Base-by-base conservation (phyloP, 2,797 vertebrate genomes). In the Falco berigora region DNA sequence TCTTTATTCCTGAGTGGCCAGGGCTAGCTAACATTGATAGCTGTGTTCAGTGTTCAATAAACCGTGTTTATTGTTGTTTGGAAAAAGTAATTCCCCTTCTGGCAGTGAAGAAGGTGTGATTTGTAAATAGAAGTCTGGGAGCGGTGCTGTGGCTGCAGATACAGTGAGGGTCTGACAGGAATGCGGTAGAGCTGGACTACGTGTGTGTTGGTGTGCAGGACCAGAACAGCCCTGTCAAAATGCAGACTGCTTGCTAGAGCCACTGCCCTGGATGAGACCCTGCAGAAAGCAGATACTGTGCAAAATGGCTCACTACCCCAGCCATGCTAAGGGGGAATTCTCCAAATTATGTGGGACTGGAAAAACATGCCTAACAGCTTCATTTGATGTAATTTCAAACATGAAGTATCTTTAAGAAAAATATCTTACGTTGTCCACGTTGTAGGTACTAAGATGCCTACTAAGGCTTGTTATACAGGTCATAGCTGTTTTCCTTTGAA, bases 81-180 rank as follows among this genome's bases (percentile, higher is more conserved):
- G 47, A 75, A 88, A 83, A 95, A 83, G 61, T 80, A 90, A 90
- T 92, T 95, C 79, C 68, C 74, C 71, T 90, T 92, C 80, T 93
- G 93, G 77, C 77, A 79, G 50, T 30, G 76, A 81, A 63, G 72
- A 78, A 88, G 62, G 77, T 95, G 67, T 81, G 79, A 90, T 79
- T 92, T 94, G 90, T 94, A 94, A 94, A 92, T 55, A 86, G 69
- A 92, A 86, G 47, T 78, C 88, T 90, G 75, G 68, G 28, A 95
- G 85, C 1, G 5, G 49, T 58, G 79, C 85, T 80, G 69, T 88
- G 88, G 77, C 76, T 93, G 92, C 80, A 90, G 80, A 86, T 84
- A 75, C 15, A 86, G 86, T 0, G 3, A 58, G n/a, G 53, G 25
- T 62, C 58, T 94, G 86, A 94, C 77, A 94, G 81, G 80, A 83